phyloP scores from a whole-genome alignment of 2,113 vertebrate genomes.

The Chionis minor region DNA sequence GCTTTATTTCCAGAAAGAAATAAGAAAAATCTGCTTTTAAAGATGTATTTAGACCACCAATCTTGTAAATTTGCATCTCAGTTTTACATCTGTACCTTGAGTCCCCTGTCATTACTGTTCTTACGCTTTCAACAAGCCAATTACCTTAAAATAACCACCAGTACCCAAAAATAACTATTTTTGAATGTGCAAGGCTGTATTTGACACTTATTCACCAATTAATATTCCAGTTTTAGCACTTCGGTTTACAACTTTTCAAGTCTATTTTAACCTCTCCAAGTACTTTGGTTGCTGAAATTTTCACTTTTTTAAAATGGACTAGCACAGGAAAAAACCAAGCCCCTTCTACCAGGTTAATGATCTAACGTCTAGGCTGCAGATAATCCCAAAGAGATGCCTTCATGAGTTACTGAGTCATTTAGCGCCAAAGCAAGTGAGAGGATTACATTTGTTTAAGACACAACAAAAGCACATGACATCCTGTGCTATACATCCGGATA shows the following conservation, averaged over 20 bases:
- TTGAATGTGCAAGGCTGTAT: not conserved
- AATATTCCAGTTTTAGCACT: not conserved
- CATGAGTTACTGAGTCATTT: not conserved
- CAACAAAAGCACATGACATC: not conserved
- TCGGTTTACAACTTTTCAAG: not conserved
- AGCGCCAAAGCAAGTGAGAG: not conserved
- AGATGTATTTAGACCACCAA: not conserved
- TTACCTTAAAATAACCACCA: conserved; percentile 11
- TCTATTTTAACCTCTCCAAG: not conserved
- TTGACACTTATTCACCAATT: not conserved
- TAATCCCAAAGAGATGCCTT: not conserved
- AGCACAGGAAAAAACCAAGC: not conserved
- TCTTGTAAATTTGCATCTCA: not conserved
- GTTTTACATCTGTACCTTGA: not conserved
- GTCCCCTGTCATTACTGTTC: not conserved
- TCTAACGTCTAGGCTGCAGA: not conserved
- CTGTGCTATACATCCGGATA: not conserved
- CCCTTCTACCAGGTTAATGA: not conserved
- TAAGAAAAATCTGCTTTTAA: not conserved
- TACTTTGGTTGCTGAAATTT: not conserved
- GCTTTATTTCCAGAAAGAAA: not conserved
- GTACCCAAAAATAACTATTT: not conserved
- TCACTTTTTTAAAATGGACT: not conserved
- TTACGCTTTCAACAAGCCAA: not conserved
- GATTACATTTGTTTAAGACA: not conserved